Percentiles rank a stretch among this genome's conserved stretches.
Conservation (phyloP, 2,113 vertebrate species). For the Mionectes macconnelli region DNA sequence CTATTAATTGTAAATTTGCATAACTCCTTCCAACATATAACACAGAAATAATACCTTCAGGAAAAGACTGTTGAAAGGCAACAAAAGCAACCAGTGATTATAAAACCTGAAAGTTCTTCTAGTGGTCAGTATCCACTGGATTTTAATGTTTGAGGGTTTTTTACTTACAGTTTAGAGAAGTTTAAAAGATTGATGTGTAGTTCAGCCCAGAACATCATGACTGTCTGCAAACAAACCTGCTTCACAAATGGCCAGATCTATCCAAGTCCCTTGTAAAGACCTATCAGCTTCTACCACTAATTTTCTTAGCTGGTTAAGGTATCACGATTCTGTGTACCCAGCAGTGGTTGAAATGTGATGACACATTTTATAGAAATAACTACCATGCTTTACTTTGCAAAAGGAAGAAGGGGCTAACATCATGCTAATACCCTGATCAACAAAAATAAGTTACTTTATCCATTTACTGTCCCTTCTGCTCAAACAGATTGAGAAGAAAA, state of each 20-base stretch:
- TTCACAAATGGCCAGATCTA: neutral
- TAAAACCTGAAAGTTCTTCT: neutral
- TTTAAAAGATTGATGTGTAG: neutral
- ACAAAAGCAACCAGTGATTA: neutral
- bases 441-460: neutral
- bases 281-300: neutral
- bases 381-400: neutral
- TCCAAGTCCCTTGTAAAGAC: neutral
- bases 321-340: neutral
- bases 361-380: neutral
- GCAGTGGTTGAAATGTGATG: neutral
- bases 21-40: neutral
- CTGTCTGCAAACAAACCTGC: neutral
- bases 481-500: neutral
- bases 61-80: neutral
- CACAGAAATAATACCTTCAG: neutral
- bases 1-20: fast-evolving
- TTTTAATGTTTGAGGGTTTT: neutral
- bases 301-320: neutral
- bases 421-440: neutral
- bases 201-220: fast-evolving
- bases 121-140: neutral
- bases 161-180: neutral
- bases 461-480: neutral
- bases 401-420: neutral